Percentiles rank a stretch among this genome's conserved stretches.
Conservation (phyloP, 2,113 vertebrate genomes). For the Sceloporus undulatus region DNA sequence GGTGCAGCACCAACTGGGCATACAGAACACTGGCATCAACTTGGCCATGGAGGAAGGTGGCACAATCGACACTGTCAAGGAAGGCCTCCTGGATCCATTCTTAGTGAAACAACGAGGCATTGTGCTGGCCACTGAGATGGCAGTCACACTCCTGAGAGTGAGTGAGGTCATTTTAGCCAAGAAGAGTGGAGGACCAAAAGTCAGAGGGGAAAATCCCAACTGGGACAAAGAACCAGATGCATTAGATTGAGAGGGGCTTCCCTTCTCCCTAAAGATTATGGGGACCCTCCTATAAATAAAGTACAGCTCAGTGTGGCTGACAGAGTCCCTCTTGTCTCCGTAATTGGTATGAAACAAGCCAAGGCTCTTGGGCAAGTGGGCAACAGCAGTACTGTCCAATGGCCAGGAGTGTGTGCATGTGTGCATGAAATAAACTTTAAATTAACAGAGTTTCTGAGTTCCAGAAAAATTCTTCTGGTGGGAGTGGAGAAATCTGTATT, state of each 20-base stretch:
- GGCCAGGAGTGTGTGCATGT: too few relatives aligned
- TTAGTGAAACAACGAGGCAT: slow-evolving; percentile 13
- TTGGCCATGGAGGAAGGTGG: background rate
- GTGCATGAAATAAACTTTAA: too few relatives aligned
- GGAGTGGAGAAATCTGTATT: too few relatives aligned
- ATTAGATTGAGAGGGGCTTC: background rate
- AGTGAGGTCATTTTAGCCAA: slow-evolving; percentile 51
- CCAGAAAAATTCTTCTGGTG: background rate
- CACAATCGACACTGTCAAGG: background rate
- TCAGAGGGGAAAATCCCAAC: slow-evolving; percentile 43
- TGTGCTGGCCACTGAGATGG: slow-evolving; percentile 33
- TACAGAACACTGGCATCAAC: background rate
- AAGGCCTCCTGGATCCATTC: background rate
- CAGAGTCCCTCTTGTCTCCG: background rate
- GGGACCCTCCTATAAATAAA: background rate
- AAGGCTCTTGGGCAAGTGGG: background rate
- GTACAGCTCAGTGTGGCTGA: background rate
- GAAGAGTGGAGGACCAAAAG: slow-evolving; percentile 43
- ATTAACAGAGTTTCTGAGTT: background rate
- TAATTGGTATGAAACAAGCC: background rate
- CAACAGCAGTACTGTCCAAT: too few relatives aligned
- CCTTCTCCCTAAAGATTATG: too few relatives aligned
- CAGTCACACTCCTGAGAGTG: slow-evolving; percentile 25
- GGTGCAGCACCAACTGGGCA: background rate
- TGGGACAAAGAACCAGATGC: slow-evolving; percentile 47